Evolutionary conservation across 2,113 vertebrate genomes (phyloP).

Genomic region (Burhinus oedicnemus): DNA sequence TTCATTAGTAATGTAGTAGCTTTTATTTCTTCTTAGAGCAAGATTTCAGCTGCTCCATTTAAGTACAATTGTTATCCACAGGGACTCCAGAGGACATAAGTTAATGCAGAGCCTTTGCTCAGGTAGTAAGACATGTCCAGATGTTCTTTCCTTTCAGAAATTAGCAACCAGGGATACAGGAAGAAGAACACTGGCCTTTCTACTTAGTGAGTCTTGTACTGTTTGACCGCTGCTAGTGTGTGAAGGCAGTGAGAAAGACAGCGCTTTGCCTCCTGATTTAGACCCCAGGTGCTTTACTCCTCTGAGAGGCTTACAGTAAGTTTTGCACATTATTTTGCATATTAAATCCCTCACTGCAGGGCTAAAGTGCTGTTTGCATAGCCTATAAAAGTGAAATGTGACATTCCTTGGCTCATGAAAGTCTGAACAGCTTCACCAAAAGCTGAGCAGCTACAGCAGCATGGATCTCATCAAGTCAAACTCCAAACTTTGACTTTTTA

Average conservation of each 20-base stretch:
- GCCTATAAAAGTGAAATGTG: not conserved
- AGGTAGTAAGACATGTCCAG: not conserved
- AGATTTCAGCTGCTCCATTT: not conserved
- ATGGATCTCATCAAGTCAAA: not conserved
- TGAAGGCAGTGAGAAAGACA: not conserved
- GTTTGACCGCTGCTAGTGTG: not conserved
- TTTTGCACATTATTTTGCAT: not conserved
- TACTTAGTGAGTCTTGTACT: not conserved
- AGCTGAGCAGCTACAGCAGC: not conserved
- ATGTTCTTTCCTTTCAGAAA: not conserved
- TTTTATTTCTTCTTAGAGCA: not conserved
- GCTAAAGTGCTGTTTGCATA: not conserved
- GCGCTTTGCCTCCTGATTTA: not conserved
- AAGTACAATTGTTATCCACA: not conserved
- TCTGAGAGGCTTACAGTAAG: not conserved
- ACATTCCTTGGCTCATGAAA: not conserved
- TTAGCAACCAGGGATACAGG: not conserved
- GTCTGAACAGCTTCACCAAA: not conserved
- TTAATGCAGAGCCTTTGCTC: not conserved
- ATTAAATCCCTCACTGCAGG: not conserved
- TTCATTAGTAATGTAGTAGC: not conserved
- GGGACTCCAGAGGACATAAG: not conserved
- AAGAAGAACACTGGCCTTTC: not conserved
- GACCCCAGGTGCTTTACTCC: rapidly evolving
- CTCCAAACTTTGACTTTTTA: not conserved